Evolutionary conservation across 2,113 vertebrate genomes (phyloP).

Genomic region (Microcebus griseorufus): DNA sequence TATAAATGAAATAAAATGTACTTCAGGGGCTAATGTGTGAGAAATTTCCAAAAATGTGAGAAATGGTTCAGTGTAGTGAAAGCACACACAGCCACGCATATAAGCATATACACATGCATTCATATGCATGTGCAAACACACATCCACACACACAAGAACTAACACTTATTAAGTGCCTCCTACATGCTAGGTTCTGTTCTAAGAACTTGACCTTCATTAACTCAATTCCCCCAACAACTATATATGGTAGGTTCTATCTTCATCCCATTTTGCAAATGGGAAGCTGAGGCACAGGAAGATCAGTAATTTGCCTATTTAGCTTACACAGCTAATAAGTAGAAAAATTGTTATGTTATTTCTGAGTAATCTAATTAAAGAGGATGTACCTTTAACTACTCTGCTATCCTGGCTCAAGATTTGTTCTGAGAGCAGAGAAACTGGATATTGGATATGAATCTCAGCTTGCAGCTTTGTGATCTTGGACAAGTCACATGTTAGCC

Average conservation of each 20-base stretch:
- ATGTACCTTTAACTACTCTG: neutral
- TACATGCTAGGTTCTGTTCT: neutral
- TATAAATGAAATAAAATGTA: neutral
- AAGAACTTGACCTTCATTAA: neutral
- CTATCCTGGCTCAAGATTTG: neutral
- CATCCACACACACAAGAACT: neutral
- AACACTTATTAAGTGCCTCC: neutral
- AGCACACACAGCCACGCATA: neutral
- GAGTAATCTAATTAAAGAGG: neutral
- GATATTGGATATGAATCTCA: neutral
- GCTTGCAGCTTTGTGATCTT: neutral
- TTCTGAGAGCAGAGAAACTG: neutral
- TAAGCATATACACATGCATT: neutral
- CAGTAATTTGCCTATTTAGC: neutral
- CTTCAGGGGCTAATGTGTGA: neutral
- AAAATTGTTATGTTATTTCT: neutral
- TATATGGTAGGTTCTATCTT: neutral
- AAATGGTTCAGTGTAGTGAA: neutral
- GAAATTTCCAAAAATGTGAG: neutral
- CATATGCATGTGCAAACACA: neutral
- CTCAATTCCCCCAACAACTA: neutral
- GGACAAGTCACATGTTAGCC: neutral
- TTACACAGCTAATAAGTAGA: neutral
- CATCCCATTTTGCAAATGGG: neutral
- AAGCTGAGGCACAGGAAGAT: neutral